Percentiles rank a stretch among this genome's conserved stretches.
Evolutionary conservation across 2,888 invertebrate species (phyloP).

Genomic region (Bibio marci): DNA sequence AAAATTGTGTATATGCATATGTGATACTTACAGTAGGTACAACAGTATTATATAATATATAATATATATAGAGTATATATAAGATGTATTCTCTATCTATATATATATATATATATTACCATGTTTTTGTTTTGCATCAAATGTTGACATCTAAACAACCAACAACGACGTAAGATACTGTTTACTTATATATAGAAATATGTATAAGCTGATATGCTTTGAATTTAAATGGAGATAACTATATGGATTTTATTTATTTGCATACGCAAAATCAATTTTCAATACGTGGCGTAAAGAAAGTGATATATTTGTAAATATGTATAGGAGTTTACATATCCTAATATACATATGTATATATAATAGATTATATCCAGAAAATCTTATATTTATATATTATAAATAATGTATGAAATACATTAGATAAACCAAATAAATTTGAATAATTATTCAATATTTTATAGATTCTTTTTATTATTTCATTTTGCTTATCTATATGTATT

Average conservation of each 20-base stretch:
- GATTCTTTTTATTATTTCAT: too few species aligned
- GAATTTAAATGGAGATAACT: slow-evolving; percentile 2
- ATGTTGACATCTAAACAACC: slow-evolving; percentile 3
- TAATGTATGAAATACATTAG: too few species aligned
- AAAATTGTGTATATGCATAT: not conserved
- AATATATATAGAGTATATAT: not conserved
- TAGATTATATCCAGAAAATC: too few species aligned
- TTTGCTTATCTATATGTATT: too few species aligned
- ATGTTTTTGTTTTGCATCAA: not conserved
- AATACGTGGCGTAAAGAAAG: not conserved
- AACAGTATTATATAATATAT: not conserved
- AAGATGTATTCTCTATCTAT: too few species aligned
- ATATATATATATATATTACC: not conserved
- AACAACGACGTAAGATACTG: not conserved
- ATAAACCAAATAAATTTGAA: too few species aligned
- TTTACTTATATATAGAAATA: not conserved
- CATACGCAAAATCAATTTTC: slow-evolving; percentile 3
- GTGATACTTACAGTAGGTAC: not conserved
- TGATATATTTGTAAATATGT: too few species aligned
- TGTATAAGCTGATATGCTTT: slow-evolving; percentile 2
- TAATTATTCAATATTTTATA: too few species aligned
- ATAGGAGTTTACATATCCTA: too few species aligned
- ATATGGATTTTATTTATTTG: slow-evolving; percentile 1
- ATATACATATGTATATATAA: too few species aligned
- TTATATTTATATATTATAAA: too few species aligned